A percentile compares a stretch with the other conserved stretches of the same genome.
These are phyloP conservation scores for Drosophila nr. fundita DNA, from an alignment of 2,888 invertebrate genomes.

Conservation along the genomic window DNA sequence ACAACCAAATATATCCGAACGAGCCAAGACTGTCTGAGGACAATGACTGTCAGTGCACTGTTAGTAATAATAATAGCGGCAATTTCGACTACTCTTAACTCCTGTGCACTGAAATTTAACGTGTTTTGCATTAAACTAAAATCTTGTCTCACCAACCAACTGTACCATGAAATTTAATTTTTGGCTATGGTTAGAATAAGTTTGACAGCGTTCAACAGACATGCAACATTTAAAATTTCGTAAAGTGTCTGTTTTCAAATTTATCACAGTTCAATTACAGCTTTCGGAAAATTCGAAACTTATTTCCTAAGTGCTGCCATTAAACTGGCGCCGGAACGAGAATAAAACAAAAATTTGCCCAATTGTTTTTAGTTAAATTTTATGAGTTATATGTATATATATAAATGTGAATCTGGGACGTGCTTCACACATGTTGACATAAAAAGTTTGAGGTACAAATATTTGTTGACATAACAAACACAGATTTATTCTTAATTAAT, in stretches of 20 bases:
- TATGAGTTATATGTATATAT: not conserved
- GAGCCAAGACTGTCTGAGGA: not conserved
- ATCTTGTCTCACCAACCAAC: not conserved
- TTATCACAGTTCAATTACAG: not conserved
- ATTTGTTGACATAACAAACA: no score
- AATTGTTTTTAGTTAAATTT: not conserved
- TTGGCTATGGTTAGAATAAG: not conserved
- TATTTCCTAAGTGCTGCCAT: not conserved
- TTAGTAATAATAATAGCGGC: not conserved
- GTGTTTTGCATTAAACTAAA: not conserved
- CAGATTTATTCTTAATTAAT: not conserved
- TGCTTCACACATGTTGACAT: no score
- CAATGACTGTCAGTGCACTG: not conserved
- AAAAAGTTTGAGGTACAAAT: no score
- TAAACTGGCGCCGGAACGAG: not conserved
- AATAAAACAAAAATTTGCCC: not conserved
- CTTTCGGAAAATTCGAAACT: not conserved
- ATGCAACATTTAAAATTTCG: not conserved
- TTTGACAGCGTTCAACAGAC: not conserved
- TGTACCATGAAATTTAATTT: not conserved
- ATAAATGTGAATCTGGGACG: no score
- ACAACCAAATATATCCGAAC: constrained; percentile 36
- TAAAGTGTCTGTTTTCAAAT: not conserved
- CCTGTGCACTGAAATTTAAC: not conserved
- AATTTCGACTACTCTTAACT: not conserved